phyloP scores from a whole-genome alignment of 2,113 vertebrate genomes.

The Semnornis frantzii region DNA sequence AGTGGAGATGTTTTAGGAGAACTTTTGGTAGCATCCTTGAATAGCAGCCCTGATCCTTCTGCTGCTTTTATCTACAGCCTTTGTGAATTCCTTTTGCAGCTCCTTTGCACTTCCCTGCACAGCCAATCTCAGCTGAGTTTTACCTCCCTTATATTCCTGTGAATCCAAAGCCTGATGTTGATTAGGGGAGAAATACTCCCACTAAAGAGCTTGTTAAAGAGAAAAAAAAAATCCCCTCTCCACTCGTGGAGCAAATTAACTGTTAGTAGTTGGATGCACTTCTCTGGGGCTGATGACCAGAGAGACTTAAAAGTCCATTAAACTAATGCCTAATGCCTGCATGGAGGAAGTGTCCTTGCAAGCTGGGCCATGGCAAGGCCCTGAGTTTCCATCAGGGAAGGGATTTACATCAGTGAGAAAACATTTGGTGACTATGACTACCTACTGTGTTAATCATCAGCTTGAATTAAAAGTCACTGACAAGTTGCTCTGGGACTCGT shows the following conservation, averaged over 20 bases:
- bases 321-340: not conserved
- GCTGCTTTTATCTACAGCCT: slow-evolving; percentile 1
- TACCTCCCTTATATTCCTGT: not conserved
- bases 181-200: not conserved
- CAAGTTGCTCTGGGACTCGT: not conserved
- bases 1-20: not conserved
- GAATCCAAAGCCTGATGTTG: not conserved
- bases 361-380: slow-evolving; percentile 1
- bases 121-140: not conserved
- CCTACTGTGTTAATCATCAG: not conserved
- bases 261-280: not conserved
- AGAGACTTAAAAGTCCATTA: slow-evolving; percentile 41
- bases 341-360: not conserved
- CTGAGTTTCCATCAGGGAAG: not conserved
- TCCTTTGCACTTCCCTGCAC: not conserved
- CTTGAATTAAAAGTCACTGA: slow-evolving; percentile 49
- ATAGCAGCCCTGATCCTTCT: not conserved
- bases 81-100: not conserved
- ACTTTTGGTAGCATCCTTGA: not conserved
- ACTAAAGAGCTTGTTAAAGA: not conserved
- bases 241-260: slow-evolving; percentile 29
- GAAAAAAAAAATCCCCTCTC: slow-evolving; percentile 9
- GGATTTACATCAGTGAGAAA: slow-evolving; percentile 17
- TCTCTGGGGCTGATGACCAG: not conserved
- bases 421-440: slow-evolving; percentile 15